These are phyloP conservation scores for Shinisaurus crocodilurus DNA, from an alignment of 2,113 vertebrate genomes.

Conservation along the genomic window DNA sequence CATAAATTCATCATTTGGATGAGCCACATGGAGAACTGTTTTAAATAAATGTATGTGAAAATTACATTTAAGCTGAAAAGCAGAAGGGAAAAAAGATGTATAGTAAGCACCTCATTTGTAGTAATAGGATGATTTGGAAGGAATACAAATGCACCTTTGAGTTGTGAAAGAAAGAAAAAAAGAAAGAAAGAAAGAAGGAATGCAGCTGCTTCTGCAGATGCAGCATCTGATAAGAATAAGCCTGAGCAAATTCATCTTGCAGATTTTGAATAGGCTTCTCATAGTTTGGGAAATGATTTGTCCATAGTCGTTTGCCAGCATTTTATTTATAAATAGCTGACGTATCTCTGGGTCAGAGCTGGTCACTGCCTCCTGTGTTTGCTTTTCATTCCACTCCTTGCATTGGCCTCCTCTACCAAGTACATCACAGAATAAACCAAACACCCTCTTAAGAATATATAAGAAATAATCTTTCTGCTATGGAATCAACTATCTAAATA, in stretches of 20 bases:
- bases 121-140: slow-evolving; percentile 59
- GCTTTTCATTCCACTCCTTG: background rate
- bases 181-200: slow-evolving; percentile 54
- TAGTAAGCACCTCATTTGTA: slow-evolving; percentile 64
- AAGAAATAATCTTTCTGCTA: background rate
- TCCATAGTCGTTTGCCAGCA: background rate
- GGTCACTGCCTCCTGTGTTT: background rate
- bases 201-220: slow-evolving; percentile 37
- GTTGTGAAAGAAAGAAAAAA: slow-evolving; percentile 60
- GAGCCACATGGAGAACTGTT: slow-evolving; percentile 59
- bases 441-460: background rate
- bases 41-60: slow-evolving; percentile 73
- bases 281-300: background rate
- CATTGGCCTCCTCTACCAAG: background rate
- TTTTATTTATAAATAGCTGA: background rate
- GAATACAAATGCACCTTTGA: slow-evolving; percentile 57
- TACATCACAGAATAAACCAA: background rate
- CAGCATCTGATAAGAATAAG: slow-evolving; percentile 32
- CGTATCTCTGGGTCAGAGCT: background rate
- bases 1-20: slow-evolving; percentile 73
- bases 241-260: slow-evolving; percentile 41
- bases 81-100: slow-evolving; percentile 60
- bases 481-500: background rate
- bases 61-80: slow-evolving; percentile 75
- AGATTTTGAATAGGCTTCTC: slow-evolving; percentile 32